A percentile compares a stretch with the other conserved stretches of the same genome.
phyloP scores from a whole-genome alignment of 1,140 invertebrate genomes.

The Drosophila mayri region DNA sequence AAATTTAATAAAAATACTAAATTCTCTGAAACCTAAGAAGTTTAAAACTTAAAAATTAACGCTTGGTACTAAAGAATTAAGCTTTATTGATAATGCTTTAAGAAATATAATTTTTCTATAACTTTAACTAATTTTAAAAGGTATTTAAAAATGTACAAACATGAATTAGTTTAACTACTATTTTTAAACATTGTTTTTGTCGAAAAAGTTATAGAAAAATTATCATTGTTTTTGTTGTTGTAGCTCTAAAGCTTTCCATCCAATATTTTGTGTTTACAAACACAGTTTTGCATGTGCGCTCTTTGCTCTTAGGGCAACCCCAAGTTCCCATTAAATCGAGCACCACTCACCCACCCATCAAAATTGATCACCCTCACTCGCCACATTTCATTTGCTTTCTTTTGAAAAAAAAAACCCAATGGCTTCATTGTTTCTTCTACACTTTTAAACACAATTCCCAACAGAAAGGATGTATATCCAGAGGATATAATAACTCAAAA shows the following conservation, averaged over 20 bases:
- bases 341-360: background rate
- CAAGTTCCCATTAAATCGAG: background rate
- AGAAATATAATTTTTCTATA: background rate
- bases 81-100: background rate
- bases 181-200: too few species aligned
- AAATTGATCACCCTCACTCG: slow-evolving; percentile 31
- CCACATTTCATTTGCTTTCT: slow-evolving; percentile 34
- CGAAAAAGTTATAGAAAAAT: too few species aligned
- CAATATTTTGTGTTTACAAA: slow-evolving; percentile 33
- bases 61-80: background rate
- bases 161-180: too few species aligned
- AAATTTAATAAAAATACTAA: background rate
- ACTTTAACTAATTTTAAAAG: background rate
- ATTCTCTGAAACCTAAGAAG: background rate
- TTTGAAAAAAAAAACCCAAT: background rate
- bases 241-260: slow-evolving; percentile 4
- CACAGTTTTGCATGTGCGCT: slow-evolving; percentile 57
- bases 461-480: slow-evolving; percentile 5
- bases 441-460: slow-evolving; percentile 18
- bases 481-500: background rate
- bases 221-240: slow-evolving; percentile 3
- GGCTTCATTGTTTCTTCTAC: slow-evolving; percentile 17
- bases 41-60: background rate
- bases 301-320: slow-evolving; percentile 29
- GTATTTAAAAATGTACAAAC: too few species aligned